Evolutionary conservation across 2,888 invertebrate genomes (phyloP), one percentile per base, ranked within the genome.

Genomic region (Volucella inanis): DNA sequence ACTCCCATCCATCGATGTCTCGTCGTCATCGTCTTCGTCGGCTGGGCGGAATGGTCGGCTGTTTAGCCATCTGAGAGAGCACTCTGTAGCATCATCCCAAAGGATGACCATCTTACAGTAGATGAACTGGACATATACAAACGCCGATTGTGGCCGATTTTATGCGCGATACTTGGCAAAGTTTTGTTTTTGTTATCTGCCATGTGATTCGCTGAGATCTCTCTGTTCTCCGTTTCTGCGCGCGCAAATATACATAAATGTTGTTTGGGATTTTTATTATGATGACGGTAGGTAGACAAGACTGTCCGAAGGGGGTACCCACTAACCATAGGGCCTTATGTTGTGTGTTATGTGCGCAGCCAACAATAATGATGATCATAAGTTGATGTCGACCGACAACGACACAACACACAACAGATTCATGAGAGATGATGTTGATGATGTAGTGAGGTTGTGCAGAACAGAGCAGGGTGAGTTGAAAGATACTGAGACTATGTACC

Each of bases 341-440:
- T 68, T 68, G 80, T 31, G 31, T 77, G 85, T 77, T 81, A 85
- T 85, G 85, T 77, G 72, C 81, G 50, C 83, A 72, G 72, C 81
- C 76, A 85, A 85, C 85, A 85, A 85, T 85, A 85, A 85, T 85
- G 85, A 85, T 85, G 85, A 85, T 85, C 85, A 85, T 85, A 85
- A 85, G 85, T 85, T 85, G 85, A 85, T 85, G 85, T 85, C 85
- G 85, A 85, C 80, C 85, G 85, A 85, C 85, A 85, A 85, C 85
- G 85, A 85, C 85, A 85, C 85, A 85, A 81, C 85, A 85, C 72
- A 85, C 76, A 85, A 85, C 85, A 85, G 85, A 85, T 81, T 81
- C 85, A 85, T 85, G 85, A 85, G 85, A 81, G 85, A 85, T 85
- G 85, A 85, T 85, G 85, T 80, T 85, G 85, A 81, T 81, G 85